Evolutionary conservation across 2,888 invertebrate genomes (phyloP), one percentile per base, ranked within the genome.

Genomic region (Andrena dorsata): DNA sequence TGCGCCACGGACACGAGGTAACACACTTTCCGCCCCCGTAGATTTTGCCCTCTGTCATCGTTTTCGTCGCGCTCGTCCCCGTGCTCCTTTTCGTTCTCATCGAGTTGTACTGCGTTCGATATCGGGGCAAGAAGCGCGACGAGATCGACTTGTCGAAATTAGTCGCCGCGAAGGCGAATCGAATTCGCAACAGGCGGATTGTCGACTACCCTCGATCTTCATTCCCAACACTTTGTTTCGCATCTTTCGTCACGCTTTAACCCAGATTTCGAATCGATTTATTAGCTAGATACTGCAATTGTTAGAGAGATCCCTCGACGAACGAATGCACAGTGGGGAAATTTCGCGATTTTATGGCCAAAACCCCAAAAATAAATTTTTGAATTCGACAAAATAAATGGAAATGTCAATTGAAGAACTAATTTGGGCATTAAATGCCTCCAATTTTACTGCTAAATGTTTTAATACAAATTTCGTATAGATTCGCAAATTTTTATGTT

Each of bases 171-270:
- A 30, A 10, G 47, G 28, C 16, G 60, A 68, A 16, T 28, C 73
- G 70, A 74, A 69, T 69, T 81, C 65, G 73, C 74, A 68, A 68
- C 75, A 64, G 74, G 30, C 30, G 35, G 20, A 56, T 32, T 4
- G 1, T 41, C 60, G 60, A 61, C 30, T 61, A 32, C 32, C 61
- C 8, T 7, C 32, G 61, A 61, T 35, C 61, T 61, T 35, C 35
- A 58, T 26, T 26, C 1, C 13, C 16, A 4, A 4, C 28, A 6
- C 1, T 28, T 58, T 58, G 35, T 28, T 61, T 61, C 32, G 35
- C 32, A 28, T 35, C 32, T 35, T 35, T 35, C 10, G 20, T 16
- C 32, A 32, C 32, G 61, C 10, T 10, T 2, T 35, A 16, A 2
- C 8, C 20, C 3, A 35, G 20, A 61, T 61, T 61, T 61, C 41